These are phyloP conservation scores for Isurus oxyrinchus DNA, from an alignment of 2,113 vertebrate species.

Conservation along the genomic window DNA sequence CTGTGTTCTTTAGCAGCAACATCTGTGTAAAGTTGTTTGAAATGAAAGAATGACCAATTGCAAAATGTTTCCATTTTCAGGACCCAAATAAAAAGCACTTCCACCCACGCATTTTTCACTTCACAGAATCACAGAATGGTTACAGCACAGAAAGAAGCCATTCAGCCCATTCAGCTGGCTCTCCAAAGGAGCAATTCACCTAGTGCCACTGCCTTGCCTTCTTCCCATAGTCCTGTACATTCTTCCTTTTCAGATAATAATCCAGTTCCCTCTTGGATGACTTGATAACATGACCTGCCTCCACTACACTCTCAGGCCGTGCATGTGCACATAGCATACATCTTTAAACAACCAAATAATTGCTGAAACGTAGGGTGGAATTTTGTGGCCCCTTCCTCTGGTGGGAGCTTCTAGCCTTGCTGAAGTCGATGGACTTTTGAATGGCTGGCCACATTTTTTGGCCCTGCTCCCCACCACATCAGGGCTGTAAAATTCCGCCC, in stretches of 20 bases:
- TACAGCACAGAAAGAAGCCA: no score
- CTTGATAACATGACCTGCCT: no score
- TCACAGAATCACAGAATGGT: background rate
- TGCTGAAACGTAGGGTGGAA: background rate
- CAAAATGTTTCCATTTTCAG: background rate
- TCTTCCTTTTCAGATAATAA: background rate
- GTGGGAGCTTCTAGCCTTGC: no score
- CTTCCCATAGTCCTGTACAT: background rate
- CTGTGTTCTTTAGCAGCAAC: background rate
- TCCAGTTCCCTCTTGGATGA: no score
- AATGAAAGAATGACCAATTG: background rate
- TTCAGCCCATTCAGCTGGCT: no score
- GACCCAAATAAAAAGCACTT: background rate
- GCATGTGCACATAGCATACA: background rate
- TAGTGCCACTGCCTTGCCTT: background rate
- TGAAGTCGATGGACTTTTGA: no score
- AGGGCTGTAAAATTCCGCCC: no score
- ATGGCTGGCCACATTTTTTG: no score
- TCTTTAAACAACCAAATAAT: background rate
- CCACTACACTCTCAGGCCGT: background rate
- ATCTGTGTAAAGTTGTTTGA: background rate
- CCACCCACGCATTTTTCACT: background rate
- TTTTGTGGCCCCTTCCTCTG: no score
- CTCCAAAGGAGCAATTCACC: background rate
- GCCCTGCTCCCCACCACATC: no score